A percentile compares a stretch with the other conserved stretches of the same genome.
phyloP scores from a whole-genome alignment of 2,888 invertebrate genomes.

The Resseliella maxima region DNA sequence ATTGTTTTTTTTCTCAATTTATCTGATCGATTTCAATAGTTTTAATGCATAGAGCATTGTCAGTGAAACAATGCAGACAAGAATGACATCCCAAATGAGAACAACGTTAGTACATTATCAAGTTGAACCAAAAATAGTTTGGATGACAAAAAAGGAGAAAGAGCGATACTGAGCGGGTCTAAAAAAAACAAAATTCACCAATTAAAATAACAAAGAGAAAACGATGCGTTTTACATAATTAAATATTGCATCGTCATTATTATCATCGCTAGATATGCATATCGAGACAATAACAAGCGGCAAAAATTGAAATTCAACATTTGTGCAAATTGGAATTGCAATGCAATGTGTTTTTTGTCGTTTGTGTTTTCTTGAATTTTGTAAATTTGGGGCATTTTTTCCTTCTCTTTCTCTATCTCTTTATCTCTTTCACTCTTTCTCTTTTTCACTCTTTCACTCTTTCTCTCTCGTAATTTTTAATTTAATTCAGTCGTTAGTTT shows the following conservation, averaged over 20 bases:
- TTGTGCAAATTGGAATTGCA: slow-evolving; percentile 15
- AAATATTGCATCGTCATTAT: background rate
- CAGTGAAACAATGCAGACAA: background rate
- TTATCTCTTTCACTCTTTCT: background rate
- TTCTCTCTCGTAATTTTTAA: too few relatives aligned
- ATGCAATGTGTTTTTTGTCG: background rate
- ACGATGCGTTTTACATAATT: slow-evolving; percentile 37
- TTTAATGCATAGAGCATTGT: background rate
- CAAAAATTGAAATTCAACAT: slow-evolving; percentile 25
- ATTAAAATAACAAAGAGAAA: slow-evolving; percentile 47
- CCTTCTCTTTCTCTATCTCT: background rate
- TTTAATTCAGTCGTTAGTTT: too few relatives aligned
- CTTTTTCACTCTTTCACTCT: background rate
- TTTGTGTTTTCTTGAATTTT: too few relatives aligned
- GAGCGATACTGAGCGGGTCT: background rate
- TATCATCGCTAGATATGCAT: slow-evolving; percentile 14
- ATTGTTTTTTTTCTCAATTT: background rate
- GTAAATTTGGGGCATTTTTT: slow-evolving; percentile 9
- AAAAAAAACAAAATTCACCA: too few relatives aligned
- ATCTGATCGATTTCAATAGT: background rate
- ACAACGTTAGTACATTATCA: background rate
- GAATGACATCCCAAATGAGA: background rate
- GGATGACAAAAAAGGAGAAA: background rate
- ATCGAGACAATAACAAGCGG: slow-evolving; percentile 31
- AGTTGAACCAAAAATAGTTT: background rate